phyloP scores from a whole-genome alignment of 1,140 invertebrate species.

The Neodiprion fabricii region DNA sequence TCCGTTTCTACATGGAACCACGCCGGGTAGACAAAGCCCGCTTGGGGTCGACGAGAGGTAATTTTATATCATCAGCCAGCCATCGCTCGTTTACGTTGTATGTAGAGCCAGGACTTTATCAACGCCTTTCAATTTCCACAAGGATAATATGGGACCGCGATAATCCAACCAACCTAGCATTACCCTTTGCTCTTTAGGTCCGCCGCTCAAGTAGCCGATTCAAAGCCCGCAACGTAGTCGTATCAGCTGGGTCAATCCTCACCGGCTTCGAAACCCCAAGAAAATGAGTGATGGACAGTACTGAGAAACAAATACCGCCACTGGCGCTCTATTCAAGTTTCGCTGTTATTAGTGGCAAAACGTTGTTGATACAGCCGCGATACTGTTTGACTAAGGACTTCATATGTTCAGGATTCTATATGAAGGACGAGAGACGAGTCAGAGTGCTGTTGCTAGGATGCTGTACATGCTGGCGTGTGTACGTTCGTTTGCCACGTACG shows the following conservation, averaged over 20 bases:
- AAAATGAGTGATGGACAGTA: not conserved
- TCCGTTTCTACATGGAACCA: too few species aligned
- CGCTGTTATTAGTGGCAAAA: not conserved
- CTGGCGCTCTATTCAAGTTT: not conserved
- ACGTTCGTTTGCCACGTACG: too few species aligned
- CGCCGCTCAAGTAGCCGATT: not conserved
- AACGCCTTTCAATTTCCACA: not conserved
- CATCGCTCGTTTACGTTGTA: not conserved
- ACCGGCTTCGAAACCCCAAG: not conserved
- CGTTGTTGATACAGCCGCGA: not conserved
- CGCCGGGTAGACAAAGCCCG: too few species aligned
- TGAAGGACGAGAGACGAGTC: too few species aligned
- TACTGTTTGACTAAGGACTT: not conserved
- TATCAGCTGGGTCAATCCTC: not conserved
- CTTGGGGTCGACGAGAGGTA: not conserved
- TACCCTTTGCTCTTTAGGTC: not conserved
- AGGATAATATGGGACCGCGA: too few species aligned
- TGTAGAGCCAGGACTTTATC: not conserved
- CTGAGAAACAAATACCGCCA: not conserved
- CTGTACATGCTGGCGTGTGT: too few species aligned
- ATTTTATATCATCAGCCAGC: not conserved
- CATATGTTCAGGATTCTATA: not conserved
- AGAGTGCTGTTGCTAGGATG: too few species aligned
- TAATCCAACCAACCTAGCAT: too few species aligned
- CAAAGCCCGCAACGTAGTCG: not conserved